These are phyloP conservation scores for Catostylus mosaicus DNA, from an alignment of 30 jellyfish, hydroid and myxozoan species.

Conservation along the genomic window DNA sequence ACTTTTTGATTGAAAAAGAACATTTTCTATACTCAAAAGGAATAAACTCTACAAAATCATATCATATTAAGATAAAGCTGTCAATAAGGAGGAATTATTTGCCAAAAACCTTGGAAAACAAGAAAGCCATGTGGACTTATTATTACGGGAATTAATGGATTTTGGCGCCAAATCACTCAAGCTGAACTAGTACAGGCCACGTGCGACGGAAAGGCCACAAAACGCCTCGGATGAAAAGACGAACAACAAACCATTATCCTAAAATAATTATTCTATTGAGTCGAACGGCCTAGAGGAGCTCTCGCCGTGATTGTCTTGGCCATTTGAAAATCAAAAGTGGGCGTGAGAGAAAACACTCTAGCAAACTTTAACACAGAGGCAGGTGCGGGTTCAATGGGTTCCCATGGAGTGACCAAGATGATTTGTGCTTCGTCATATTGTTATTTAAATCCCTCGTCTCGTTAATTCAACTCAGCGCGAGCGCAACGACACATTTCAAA, in stretches of 20 bases:
- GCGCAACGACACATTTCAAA: constrained; percentile 67
- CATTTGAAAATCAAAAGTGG: constrained; percentile 68
- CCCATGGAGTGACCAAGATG: constrained; percentile 76
- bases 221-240: constrained; percentile 41
- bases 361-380: constrained; percentile 75
- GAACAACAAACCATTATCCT: constrained; percentile 55
- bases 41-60: not conserved
- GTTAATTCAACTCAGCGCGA: constrained; percentile 76
- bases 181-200: constrained; percentile 64
- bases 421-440: constrained; percentile 64
- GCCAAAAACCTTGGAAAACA: not conserved
- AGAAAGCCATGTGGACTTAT: not conserved
- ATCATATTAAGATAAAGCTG: not conserved
- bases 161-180: constrained; percentile 81
- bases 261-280: constrained; percentile 50
- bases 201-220: constrained; percentile 63
- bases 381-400: constrained; percentile 86
- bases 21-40: not conserved
- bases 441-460: constrained; percentile 82
- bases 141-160: constrained; percentile 18
- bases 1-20: not conserved
- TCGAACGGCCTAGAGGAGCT: constrained; percentile 48
- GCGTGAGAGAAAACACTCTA: constrained; percentile 82
- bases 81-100: not conserved
- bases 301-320: constrained; percentile 54